phyloP scores from a whole-genome alignment of 2,113 vertebrate species.

The Tiliqua scincoides region DNA sequence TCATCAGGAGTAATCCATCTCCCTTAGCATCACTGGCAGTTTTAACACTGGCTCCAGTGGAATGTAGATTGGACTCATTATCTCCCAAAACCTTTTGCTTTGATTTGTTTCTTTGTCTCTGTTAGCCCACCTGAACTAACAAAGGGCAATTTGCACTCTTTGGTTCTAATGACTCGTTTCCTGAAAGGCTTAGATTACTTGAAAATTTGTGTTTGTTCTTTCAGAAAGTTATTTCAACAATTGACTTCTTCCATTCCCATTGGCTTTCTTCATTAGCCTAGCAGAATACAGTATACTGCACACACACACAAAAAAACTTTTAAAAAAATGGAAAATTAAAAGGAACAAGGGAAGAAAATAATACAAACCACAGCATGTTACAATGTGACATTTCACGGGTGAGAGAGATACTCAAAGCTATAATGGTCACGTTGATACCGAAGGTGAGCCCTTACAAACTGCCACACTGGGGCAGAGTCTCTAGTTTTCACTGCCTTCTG shows the following conservation, averaged over 20 bases:
- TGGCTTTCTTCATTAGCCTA: rapidly evolving
- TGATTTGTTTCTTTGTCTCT: constrained; percentile 16
- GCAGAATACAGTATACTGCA: background rate
- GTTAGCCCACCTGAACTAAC: constrained; percentile 26
- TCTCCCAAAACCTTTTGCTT: constrained; percentile 1
- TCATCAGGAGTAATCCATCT: background rate
- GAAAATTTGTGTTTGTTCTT: background rate
- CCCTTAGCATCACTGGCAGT: background rate
- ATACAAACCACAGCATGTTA: background rate
- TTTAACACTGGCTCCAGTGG: background rate
- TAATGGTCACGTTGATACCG: too few relatives aligned
- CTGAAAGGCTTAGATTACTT: background rate
- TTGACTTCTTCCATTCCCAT: constrained; percentile 9
- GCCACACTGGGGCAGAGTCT: too few relatives aligned
- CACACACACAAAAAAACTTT: background rate
- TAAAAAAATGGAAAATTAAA: background rate
- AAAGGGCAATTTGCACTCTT: constrained; percentile 23
- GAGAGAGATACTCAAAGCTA: too few relatives aligned
- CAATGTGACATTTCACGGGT: background rate
- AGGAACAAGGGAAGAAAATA: background rate
- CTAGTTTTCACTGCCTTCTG: too few relatives aligned
- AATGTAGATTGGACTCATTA: constrained; percentile 5
- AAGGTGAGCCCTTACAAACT: too few relatives aligned
- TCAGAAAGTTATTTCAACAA: background rate
- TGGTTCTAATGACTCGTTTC: constrained; percentile 10